A percentile compares a stretch with the other conserved stretches of the same genome.
These are phyloP conservation scores for Orchestes rusci DNA, from an alignment of 2,888 invertebrate genomes.

Conservation along the genomic window DNA sequence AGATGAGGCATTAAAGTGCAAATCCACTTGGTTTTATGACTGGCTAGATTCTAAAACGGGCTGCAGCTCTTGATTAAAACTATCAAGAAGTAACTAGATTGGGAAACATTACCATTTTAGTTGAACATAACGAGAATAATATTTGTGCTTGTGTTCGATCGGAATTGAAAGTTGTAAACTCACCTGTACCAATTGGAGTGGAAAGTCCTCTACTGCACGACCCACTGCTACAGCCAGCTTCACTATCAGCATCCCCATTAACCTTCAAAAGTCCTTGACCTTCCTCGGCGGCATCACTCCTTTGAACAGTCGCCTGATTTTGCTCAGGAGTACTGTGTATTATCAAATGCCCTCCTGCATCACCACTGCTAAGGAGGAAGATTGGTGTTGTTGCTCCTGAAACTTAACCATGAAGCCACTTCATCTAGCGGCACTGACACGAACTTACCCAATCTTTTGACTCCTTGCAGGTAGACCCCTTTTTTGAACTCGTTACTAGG, in stretches of 20 bases:
- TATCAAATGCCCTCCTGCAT: constrained; percentile 36
- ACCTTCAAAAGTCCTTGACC: constrained; percentile 20
- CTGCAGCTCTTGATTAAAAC: no score
- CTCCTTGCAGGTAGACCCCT: constrained; percentile 41
- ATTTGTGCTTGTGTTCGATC: no score
- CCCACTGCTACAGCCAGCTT: constrained; percentile 30
- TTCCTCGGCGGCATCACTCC: constrained; percentile 30
- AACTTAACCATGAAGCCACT: constrained; percentile 3
- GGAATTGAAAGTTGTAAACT: no score
- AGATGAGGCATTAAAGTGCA: no score
- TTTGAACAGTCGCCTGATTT: constrained; percentile 23
- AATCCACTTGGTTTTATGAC: no score
- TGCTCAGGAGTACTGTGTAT: constrained; percentile 37
- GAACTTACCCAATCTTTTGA: constrained; percentile 35
- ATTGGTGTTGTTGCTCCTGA: constrained; percentile 36
- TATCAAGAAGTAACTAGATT: no score
- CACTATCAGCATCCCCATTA: constrained; percentile 30
- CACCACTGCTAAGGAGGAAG: constrained; percentile 38
- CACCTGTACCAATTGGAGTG: constrained; percentile 41
- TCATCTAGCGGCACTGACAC: not conserved
- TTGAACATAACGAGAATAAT: no score
- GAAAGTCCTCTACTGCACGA: constrained; percentile 32
- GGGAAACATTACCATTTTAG: no score
- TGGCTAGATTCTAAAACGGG: no score
- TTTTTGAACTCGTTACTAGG: constrained; percentile 36